phyloP scores from a whole-genome alignment of 2,797 vertebrate genomes.

The Oryzias sinensis region DNA sequence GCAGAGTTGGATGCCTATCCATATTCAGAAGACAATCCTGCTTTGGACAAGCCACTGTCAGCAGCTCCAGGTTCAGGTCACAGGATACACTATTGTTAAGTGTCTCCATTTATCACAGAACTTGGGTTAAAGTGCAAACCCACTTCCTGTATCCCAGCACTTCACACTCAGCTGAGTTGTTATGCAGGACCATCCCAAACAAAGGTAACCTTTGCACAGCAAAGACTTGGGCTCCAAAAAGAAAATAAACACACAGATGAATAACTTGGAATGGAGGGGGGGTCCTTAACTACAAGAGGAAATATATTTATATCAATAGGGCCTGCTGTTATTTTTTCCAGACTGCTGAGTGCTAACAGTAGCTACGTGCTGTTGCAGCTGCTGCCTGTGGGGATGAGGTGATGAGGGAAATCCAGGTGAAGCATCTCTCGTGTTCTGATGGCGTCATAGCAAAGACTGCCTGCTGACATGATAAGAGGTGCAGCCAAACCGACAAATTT shows the following conservation, averaged over 20 bases:
- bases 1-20: conserved; percentile 30
- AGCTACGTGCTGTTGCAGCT: conserved; percentile 75
- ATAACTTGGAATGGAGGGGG: conserved; percentile 49
- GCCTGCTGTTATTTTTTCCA: conserved; percentile 73
- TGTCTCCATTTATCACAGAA: conserved; percentile 90
- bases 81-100: conserved; percentile 96
- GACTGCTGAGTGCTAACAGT: conserved; percentile 48
- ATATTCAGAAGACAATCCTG: conserved; percentile 67
- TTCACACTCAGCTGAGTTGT: conserved; percentile 82
- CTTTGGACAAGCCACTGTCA: conserved; percentile 76
- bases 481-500: conserved; percentile 29
- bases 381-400: conserved; percentile 48
- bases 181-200: conserved; percentile 78
- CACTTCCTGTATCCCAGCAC: conserved; percentile 79
- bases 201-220: conserved; percentile 80
- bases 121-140: conserved; percentile 84
- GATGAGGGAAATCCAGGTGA: conserved; percentile 81
- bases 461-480: conserved; percentile 60
- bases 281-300: conserved; percentile 57
- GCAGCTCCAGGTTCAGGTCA: conserved; percentile 74
- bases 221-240: conserved; percentile 59
- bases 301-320: conserved; percentile 81
- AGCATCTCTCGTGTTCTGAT: conserved; percentile 43
- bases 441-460: conserved; percentile 57
- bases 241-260: conserved; percentile 76